Evolutionary conservation across 2,797 vertebrate species (phyloP), one percentile per base, ranked within the genome.

Genomic region (Semotilus atromaculatus): DNA sequence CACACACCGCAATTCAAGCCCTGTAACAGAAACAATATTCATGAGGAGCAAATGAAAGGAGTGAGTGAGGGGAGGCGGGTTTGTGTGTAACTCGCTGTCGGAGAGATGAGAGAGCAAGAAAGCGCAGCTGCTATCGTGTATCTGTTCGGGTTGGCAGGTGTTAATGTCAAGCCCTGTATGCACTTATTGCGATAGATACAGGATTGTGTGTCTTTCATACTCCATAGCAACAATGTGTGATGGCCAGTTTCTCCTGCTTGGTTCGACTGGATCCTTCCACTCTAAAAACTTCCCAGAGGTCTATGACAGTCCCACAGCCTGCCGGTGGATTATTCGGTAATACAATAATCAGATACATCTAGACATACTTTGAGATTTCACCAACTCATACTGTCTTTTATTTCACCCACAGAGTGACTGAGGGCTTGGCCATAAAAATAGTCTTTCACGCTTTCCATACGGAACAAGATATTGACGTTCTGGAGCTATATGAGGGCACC

Each of bases 251-350:
- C 87, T 97, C 78, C 89, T 99, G 89, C 93, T 79, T 2, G 94
- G 89, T 18, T 90, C 91, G 0, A 94, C 87, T 1, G 98, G 97
- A 1, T 96, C 89, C 45, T 98, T 99, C 83, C 93, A 95, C 36
- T 97, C 96, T 2, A 89, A 93, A 43, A 90, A 93, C 83, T 93
- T 92, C 85, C 95, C 96, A 11, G 88, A 93, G 3, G 90, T 90
- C 0, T 94, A 96, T 74, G 85, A 94, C 62, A 90, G 88, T 86
- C 90, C 85, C 53, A 85, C 84, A 3, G 4, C 85, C 88, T 99
- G 98, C 77, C 96, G 91, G 31, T 99, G 98, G 98, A 95, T 98
- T 89, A 95, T 99, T 94, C 86, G 90, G 98, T 99, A 93, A 81
- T 23, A 36, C n/a, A 3, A 77, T 60, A 14, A n/a, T 75, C 31